Base-by-base conservation (phyloP, 2,113 vertebrate genomes). In the Stomatorhinus ivindoensis region DNA sequence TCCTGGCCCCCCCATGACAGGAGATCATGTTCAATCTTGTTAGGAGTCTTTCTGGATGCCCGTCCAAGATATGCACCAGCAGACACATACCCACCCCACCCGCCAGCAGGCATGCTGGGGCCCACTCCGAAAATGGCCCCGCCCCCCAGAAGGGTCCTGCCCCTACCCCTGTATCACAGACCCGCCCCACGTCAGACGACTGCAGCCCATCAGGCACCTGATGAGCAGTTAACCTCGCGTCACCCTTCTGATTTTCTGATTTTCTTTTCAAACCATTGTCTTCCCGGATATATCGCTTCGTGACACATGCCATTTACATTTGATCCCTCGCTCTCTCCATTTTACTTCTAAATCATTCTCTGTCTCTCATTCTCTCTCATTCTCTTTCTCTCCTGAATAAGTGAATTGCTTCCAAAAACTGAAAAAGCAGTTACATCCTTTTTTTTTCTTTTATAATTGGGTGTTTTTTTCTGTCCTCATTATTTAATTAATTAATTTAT, bases 11-110 rank as follows among this genome's bases (percentile, higher is more conserved):
- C 8, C 50, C n/a, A n/a, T n/a, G n/a, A 39, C 58, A 90, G 90
- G 90, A 92, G 91, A 92, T 92, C 91, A 89, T 91, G 90, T 89
- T 87, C 90, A 89, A 87, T 90, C 86, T 90, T 58, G 89, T 87
- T 17, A 82, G 39, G 50, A 58, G 65, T 35, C 80, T 83, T 89
- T 90, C 90, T 88, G 90, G 90, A 24, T 50, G 31, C 35, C 21
- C 2, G 73, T 76, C 61, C 90, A 87, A 53, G 82, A 90, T 55
- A 3, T 47, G 86, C 92, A 91, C 31, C 31, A 76, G 13, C 5
- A 1, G n/a, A 76, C 27, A 1, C 31, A 3, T 46, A 24, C 85
- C 15, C 58, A 24, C 86, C 44, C 10, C 31, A 61, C 21, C 55
- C 24, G 24, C 24, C 58, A 61, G 24, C 58, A 7, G 58, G 8